Evolutionary conservation across 1,140 invertebrate genomes (phyloP), one percentile per base, ranked within the genome.

Genomic region (Pissodes strobi): DNA sequence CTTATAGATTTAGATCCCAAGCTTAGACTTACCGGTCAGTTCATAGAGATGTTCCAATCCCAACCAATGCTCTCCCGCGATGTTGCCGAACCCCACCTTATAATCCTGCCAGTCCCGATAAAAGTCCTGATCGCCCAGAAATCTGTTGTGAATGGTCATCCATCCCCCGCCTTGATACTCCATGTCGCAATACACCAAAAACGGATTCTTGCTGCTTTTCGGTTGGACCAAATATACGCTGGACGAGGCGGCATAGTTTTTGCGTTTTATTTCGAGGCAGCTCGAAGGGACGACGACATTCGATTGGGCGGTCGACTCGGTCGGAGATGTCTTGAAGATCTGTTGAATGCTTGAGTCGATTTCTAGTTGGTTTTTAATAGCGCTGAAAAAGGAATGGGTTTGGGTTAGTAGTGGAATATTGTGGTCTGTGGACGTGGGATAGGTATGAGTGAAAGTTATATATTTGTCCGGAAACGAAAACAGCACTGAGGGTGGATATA

Each of bases 101-200:
- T 89, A 89, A 30, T 88, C 86, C 0, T 74, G 52, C 87, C 87
- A 89, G 39, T 79, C 78, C 58, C 84, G 81, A 61, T 81, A 82
- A 69, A 89, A 89, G 65, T 86, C 85, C 65, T 85, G 80, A 2
- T 82, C 79, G 0, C 87, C 87, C 56, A 86, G 82, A 53, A 79
- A 82, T 30, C 87, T 80, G 57, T 84, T 86, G 74, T 87, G 82
- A 49, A 89, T 77, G 56, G 79, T 82, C 22, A 83, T 86, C 87
- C 87, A 89, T 8, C 85, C 86, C 0, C 86, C 86, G 6, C 73
- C 58, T 27, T 68, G 59, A 6, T 82, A 82, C 10, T 79, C 80
- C 71, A 85, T 80, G 25, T 88, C 84, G 70, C 87, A 89, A 13
- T 82, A 78, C 13, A 83, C 86, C 66, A 86, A 84, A 70, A 88